Evolutionary conservation across 2,113 vertebrate species (phyloP).

Genomic region (Mesitornis unicolor): DNA sequence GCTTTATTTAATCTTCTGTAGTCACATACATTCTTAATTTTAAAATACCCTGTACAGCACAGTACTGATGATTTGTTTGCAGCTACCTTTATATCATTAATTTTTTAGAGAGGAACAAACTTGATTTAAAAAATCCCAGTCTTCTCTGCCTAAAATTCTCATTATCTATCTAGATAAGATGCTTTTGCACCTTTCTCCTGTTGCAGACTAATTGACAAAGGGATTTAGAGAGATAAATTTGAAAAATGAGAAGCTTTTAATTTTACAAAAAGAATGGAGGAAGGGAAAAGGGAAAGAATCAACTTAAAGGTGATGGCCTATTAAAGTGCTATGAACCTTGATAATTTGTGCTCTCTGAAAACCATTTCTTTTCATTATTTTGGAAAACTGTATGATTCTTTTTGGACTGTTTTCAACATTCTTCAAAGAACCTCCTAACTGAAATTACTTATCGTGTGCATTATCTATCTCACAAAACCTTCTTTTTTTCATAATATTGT

Average conservation of each 20-base stretch:
- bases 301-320: neutral
- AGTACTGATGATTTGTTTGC: neutral
- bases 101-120: neutral
- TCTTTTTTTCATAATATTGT: neutral
- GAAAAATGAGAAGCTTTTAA: neutral
- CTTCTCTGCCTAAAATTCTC: neutral
- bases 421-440: neutral
- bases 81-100: neutral
- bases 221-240: neutral
- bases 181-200: neutral
- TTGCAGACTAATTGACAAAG: neutral
- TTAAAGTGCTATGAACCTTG: neutral
- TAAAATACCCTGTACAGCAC: neutral
- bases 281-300: neutral
- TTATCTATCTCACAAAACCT: neutral
- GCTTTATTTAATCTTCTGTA: neutral
- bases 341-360: neutral
- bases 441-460: neutral
- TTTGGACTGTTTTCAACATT: neutral
- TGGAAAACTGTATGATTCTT: neutral
- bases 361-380: neutral
- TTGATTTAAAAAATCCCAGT: neutral
- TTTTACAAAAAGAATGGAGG: neutral
- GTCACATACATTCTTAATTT: neutral
- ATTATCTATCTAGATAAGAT: neutral